Conservation (phyloP, 2,113 vertebrate genomes). For the Mionectes macconnelli region DNA sequence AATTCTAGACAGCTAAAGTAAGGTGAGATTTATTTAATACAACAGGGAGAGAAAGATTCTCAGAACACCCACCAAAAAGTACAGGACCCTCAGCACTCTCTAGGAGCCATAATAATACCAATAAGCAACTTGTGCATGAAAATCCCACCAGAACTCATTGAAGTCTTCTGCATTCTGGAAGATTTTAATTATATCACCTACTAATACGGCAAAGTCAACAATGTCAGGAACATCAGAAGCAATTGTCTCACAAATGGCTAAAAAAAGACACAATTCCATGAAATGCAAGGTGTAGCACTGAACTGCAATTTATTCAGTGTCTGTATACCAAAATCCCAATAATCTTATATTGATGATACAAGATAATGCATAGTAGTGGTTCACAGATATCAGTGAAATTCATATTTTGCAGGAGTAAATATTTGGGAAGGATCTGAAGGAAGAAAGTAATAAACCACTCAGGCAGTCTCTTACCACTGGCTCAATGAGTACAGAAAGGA, state of each 20-base stretch:
- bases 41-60: neutral
- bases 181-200: neutral
- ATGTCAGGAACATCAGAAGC: neutral
- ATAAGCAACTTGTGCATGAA: neutral
- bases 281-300: neutral
- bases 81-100: neutral
- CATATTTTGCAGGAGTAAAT: neutral
- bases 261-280: neutral
- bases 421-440: neutral
- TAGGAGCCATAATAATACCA: neutral
- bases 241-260: neutral
- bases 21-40: neutral
- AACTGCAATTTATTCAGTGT: neutral
- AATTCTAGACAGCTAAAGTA: neutral
- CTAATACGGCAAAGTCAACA: neutral
- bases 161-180: neutral
- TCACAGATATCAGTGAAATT: neutral
- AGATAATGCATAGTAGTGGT: accelerated
- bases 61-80: neutral
- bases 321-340: neutral
- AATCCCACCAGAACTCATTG: neutral
- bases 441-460: neutral
- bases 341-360: neutral
- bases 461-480: neutral
- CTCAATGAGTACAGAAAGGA: neutral